Base-by-base conservation (phyloP, 2,113 vertebrate genomes). In the Miniopterus natalensis region DNA sequence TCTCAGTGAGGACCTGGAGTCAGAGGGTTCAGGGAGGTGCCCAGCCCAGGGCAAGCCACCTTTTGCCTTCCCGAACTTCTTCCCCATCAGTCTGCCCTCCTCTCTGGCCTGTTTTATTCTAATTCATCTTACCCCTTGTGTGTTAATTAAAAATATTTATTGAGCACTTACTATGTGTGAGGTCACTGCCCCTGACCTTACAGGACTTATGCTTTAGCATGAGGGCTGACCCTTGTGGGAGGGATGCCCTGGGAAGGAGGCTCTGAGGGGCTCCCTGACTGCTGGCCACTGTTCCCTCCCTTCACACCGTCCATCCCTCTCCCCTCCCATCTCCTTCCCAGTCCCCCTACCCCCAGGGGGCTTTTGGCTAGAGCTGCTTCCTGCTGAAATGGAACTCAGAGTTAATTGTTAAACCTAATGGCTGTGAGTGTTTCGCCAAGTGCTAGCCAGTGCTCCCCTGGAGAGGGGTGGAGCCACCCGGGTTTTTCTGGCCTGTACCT, bases 381-480 rank as follows among this genome's bases (percentile, higher is more conserved):
- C 81, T 92, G 93, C 94, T 83, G 88, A 92, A 94, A 88, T 88
- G 88, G 91, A 95, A 96, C 63, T 86, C 95, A 88, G 85, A 95
- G 97, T 98, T 97, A 98, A 97, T 98, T 96, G 96, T 98, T 98
- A 98, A 98, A 97, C 96, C 78, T 95, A 95, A 95, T 94, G 88
- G 63, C 77, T 40, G 71, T 47, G 55, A 97, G n/a, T n/a, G n/a
- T n/a, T n/a, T n/a, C n/a, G 83, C 92, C 51, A 40, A 51, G 25
- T 23, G 51, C 51, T 63, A 40, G 79, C 36, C 12, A 36, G 2
- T 77, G 70, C 51, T 88, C 84, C 68, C 57, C 40, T 11, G 29
- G 49, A 84, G 51, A 68, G 45, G 36, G 96, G 88, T 2, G 78
- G 86, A 89, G 74, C 74, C 68, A 51, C 74, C 90, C 47, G 36